phyloP scores from a whole-genome alignment of 2,113 vertebrate species.

The Tamias sibiricus region DNA sequence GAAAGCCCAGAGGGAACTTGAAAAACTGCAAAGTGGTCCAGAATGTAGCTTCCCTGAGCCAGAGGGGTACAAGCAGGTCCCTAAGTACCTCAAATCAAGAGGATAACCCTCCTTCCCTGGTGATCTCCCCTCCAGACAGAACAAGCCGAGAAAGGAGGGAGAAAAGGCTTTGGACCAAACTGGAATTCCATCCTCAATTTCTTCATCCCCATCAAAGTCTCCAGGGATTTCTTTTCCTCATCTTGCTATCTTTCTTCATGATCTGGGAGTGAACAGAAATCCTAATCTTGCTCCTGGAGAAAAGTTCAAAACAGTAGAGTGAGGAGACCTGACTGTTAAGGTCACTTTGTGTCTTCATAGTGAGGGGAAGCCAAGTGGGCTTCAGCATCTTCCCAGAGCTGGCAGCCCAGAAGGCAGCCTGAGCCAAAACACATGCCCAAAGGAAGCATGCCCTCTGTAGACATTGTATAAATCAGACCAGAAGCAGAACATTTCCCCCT shows the following conservation, averaged over 20 bases:
- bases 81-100: neutral
- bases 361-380: neutral
- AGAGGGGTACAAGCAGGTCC: neutral
- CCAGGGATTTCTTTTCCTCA: neutral
- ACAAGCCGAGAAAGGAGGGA: neutral
- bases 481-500: neutral
- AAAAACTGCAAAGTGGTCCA: neutral
- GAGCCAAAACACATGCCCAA: neutral
- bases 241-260: neutral
- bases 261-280: neutral
- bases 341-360: neutral
- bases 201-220: neutral
- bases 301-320: neutral
- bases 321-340: neutral
- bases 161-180: neutral
- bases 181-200: neutral
- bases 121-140: neutral
- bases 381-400: neutral
- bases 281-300: neutral
- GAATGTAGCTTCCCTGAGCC: neutral
- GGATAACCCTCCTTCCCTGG: neutral
- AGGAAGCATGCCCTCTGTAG: neutral
- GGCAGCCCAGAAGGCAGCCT: neutral
- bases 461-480: neutral
- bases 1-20: neutral